A percentile compares a stretch with the other conserved stretches of the same genome.
Conservation (phyloP, 37 sponge, comb jelly and placozoan species). For the Hormiphora californensis region DNA sequence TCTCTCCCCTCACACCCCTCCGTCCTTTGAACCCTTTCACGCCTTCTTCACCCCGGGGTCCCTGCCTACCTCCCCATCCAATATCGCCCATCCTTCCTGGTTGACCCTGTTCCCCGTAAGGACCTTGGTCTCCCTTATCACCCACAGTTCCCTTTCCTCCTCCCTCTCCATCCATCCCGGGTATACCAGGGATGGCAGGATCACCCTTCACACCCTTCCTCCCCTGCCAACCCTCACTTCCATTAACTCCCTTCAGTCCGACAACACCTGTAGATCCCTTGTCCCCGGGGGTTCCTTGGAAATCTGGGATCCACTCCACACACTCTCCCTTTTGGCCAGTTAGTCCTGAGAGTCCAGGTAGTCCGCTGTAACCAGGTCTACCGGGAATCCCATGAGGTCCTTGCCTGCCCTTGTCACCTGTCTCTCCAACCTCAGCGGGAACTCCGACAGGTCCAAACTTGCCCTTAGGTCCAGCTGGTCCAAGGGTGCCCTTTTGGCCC, state of each 20-base stretch:
- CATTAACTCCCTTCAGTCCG: neutral
- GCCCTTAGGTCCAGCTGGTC: constrained; percentile 22
- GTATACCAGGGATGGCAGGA: neutral
- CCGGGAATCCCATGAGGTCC: constrained; percentile 43
- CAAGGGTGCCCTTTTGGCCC: neutral
- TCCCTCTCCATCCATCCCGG: neutral
- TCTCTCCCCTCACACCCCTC: neutral
- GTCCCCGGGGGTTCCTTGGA: neutral
- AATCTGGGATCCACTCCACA: too few relatives aligned
- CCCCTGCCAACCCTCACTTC: neutral
- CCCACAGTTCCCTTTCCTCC: constrained; percentile 12
- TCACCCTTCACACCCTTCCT: constrained; percentile 8
- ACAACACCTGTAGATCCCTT: neutral
- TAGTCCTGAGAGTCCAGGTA: neutral
- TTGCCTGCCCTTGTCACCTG: neutral
- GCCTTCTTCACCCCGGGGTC: neutral
- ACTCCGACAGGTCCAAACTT: neutral
- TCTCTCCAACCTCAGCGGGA: neutral
- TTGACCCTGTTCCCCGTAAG: neutral
- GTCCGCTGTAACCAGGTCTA: neutral
- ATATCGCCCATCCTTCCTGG: neutral
- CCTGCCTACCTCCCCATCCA: neutral
- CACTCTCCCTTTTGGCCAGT: constrained; percentile 10
- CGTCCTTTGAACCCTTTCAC: neutral
- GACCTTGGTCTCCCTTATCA: constrained; percentile 11